Evolutionary conservation across 2,113 vertebrate species (phyloP).

Genomic region (Caloenas nicobarica): DNA sequence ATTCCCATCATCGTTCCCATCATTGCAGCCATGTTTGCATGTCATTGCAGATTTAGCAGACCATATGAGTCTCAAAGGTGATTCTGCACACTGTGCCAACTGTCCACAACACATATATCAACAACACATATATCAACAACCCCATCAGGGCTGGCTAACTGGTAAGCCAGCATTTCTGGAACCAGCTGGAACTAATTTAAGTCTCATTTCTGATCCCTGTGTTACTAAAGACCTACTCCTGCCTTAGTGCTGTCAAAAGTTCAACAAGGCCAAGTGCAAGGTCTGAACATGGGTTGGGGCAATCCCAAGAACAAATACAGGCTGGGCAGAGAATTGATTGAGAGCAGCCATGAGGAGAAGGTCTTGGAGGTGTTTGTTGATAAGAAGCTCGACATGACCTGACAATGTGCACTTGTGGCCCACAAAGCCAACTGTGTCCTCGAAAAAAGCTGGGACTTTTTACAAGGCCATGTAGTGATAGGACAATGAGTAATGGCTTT

Average conservation of each 20-base stretch:
- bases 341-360: too few relatives aligned
- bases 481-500: too few relatives aligned
- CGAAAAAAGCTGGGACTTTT: too few relatives aligned
- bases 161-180: not conserved
- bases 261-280: too few relatives aligned
- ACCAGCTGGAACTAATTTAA: not conserved
- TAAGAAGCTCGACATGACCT: too few relatives aligned
- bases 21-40: not conserved
- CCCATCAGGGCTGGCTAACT: not conserved
- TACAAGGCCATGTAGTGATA: too few relatives aligned
- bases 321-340: too few relatives aligned
- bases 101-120: not conserved
- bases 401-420: too few relatives aligned
- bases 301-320: too few relatives aligned
- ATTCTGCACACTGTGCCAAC: not conserved
- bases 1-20: rapidly evolving
- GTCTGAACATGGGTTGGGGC: too few relatives aligned
- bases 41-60: not conserved
- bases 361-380: too few relatives aligned
- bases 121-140: rapidly evolving
- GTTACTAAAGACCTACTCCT: not conserved
- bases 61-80: not conserved
- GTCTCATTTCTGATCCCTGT: not conserved
- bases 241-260: not conserved
- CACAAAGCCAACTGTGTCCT: too few relatives aligned